These are phyloP conservation scores for Lerema accius DNA, from an alignment of 1,140 invertebrate genomes.

Conservation along the genomic window DNA sequence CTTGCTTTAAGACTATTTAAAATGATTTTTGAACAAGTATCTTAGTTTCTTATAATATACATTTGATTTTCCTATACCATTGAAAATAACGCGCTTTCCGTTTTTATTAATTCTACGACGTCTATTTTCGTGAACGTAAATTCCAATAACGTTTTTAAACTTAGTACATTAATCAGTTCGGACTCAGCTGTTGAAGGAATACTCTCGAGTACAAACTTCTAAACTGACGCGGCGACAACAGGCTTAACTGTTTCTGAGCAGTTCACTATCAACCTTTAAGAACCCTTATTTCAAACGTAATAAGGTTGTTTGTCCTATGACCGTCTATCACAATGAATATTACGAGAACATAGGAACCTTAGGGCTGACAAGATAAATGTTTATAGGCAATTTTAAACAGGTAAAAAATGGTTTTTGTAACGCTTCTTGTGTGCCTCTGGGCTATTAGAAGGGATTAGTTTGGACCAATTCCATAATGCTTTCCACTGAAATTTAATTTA, in stretches of 20 bases:
- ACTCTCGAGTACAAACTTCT: conserved; percentile 42
- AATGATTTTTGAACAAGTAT: no score
- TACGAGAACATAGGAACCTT: conserved; percentile 19
- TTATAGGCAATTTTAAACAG: conserved; percentile 19
- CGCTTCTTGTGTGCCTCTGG: conserved; percentile 10
- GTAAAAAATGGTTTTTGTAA: conserved; percentile 29
- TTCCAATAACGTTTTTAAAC: conserved; percentile 55
- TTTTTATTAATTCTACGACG: conserved; percentile 37
- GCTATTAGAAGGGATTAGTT: not conserved
- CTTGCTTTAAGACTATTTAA: no score
- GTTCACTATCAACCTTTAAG: conserved; percentile 1
- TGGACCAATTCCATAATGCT: not conserved
- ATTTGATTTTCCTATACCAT: not conserved
- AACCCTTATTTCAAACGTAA: not conserved
- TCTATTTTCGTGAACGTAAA: conserved; percentile 48
- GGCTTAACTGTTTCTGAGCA: conserved; percentile 30
- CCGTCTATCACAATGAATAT: conserved; percentile 9
- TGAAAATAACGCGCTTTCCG: not conserved
- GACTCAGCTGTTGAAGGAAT: conserved; percentile 65
- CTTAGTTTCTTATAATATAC: no score
- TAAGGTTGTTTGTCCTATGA: not conserved
- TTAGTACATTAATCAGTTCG: conserved; percentile 62
- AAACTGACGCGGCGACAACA: conserved; percentile 57
- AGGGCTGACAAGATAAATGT: conserved; percentile 34
- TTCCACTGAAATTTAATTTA: not conserved